Evolutionary conservation across 2,113 vertebrate species (phyloP), one percentile per base, ranked within the genome.

Genomic region (Cettia cetti): DNA sequence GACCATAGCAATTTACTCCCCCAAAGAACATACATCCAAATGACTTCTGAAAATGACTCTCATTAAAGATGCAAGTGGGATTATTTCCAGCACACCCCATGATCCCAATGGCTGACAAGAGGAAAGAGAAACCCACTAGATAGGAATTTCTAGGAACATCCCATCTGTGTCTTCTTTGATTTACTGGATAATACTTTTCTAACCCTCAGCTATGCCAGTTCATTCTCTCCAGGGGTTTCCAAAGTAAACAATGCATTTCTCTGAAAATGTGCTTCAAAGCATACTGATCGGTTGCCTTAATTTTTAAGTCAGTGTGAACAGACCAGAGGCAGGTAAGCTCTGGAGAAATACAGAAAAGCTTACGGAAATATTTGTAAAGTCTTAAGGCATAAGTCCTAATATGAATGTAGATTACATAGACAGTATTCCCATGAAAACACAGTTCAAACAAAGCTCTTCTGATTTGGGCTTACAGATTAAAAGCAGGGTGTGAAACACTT

Each of bases 401-500:
- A 28, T 3, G 6, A 90, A 37, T 74, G 50, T 3, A 61, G 45
- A 77, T 76, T 65, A 65, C 23, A 39, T 1, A 49, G 54, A 77
- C 30, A 68, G 21, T 18, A 68, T 63, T 90, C 50, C 45, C 71
- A 66, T 47, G 39, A 78, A 82, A 88, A 83, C 22, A 57, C 10
- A 40, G 59, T 26, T 95, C 72, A 82, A 79, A 23, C 11, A 39
- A 92, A 70, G 49, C 10, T 69, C 39, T 69, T 72, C 24, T 30
- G 63, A 19, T 70, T 2, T 66, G 52, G 39, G 63, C 35, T 61
- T 66, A 69, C 2, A 18, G 40, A 76, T 66, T 52, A 90, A 89
- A 66, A 54, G 37, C 35, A 93, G 79, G 22, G 72, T 54, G 61
- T 59, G 63, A 96, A 65, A 15, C 13, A 72, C 27, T 84, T 88